These are phyloP conservation scores for Apamea sordens DNA, from an alignment of 2,888 invertebrate species.

Conservation along the genomic window DNA sequence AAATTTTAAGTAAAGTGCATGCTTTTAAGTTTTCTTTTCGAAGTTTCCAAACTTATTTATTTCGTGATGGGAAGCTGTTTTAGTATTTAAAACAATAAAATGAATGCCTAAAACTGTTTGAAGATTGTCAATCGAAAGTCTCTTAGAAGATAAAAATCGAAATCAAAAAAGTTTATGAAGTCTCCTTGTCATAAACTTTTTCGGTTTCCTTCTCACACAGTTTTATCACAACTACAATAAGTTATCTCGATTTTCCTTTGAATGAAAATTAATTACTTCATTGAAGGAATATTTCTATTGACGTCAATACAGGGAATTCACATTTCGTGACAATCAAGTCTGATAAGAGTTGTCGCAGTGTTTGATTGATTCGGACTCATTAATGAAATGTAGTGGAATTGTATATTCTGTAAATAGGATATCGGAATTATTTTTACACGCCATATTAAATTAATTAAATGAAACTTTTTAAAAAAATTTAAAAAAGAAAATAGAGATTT, in stretches of 20 bases:
- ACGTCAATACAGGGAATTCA: constrained; percentile 30
- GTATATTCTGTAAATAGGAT: not conserved
- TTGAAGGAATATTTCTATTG: constrained; percentile 21
- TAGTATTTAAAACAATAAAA: not conserved
- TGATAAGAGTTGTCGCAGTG: constrained; percentile 13
- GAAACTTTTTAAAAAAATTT: not conserved
- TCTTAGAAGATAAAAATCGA: too few relatives aligned
- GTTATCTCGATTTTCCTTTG: not conserved
- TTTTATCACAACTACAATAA: not conserved
- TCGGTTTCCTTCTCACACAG: not conserved
- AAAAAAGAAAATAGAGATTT: not conserved
- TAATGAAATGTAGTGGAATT: not conserved
- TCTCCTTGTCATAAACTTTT: not conserved
- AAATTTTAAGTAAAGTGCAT: not conserved
- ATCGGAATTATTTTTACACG: not conserved
- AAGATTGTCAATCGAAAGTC: not conserved
- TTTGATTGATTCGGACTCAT: constrained; percentile 4
- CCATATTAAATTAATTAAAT: not conserved
- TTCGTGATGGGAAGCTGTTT: not conserved
- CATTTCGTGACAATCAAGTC: not conserved
- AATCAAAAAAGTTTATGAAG: not conserved
- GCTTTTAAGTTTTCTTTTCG: not conserved
- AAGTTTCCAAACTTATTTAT: constrained; percentile 1
- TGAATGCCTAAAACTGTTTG: not conserved
- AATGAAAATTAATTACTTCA: not conserved